phyloP scores from a whole-genome alignment of 2,888 invertebrate genomes.

The Oscheius sp. region DNA sequence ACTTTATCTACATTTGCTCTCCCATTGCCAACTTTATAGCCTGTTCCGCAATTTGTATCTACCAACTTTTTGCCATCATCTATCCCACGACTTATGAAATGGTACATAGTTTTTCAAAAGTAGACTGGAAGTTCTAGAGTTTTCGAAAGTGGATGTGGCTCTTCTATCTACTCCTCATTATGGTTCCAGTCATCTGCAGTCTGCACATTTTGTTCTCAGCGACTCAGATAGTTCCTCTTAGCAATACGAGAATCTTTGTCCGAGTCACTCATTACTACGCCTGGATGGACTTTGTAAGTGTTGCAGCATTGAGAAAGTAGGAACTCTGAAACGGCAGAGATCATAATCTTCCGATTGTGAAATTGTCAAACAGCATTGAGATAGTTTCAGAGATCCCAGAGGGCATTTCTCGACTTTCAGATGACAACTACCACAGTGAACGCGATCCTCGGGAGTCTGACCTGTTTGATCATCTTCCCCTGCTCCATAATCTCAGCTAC shows the following conservation, averaged over 20 bases:
- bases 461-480: neutral
- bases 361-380: no score
- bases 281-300: constrained; percentile 17
- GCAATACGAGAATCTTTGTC: constrained; percentile 3
- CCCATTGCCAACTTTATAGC: constrained; percentile 1
- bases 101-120: neutral
- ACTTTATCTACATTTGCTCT: neutral
- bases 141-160: neutral
- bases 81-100: constrained; percentile 2
- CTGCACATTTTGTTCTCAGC: neutral
- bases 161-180: neutral
- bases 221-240: neutral
- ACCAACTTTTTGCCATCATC: constrained; percentile 12
- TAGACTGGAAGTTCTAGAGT: neutral
- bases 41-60: neutral
- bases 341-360: no score
- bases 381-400: neutral
- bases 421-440: neutral
- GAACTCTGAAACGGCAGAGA: no score
- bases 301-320: no score
- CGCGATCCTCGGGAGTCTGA: neutral
- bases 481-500: neutral
- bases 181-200: constrained; percentile 10
- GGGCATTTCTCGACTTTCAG: neutral
- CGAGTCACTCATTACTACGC: neutral